A percentile compares a stretch with the other conserved stretches of the same genome.
Evolutionary conservation across 2,888 invertebrate genomes (phyloP).

Genomic region (Platycheirus rosarum): DNA sequence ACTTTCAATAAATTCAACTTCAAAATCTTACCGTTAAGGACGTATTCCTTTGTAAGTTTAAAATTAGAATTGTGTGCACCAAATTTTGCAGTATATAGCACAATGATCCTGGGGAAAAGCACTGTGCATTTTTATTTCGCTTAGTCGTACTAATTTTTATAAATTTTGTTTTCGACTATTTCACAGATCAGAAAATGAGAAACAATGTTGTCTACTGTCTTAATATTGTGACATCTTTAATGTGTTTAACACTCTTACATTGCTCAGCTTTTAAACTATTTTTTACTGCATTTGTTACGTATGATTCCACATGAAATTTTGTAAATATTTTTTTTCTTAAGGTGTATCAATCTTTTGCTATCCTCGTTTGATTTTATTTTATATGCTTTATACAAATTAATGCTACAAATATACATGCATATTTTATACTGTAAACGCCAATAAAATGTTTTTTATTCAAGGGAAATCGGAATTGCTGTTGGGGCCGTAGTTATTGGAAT

Average conservation of each 20-base stretch:
- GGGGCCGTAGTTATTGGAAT: constrained; percentile 79
- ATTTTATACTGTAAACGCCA: constrained; percentile 74
- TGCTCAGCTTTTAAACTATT: neutral
- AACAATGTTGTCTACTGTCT: constrained; percentile 59
- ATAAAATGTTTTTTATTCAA: constrained; percentile 69
- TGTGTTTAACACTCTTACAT: no score
- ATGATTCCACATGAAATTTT: neutral
- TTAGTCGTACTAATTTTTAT: constrained; percentile 8
- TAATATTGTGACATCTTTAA: constrained; percentile 30
- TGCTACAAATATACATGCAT: constrained; percentile 75
- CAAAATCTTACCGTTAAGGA: neutral
- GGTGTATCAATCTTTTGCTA: constrained; percentile 11
- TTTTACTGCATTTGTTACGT: neutral
- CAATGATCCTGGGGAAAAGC: constrained; percentile 4
- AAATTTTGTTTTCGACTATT: constrained; percentile 47
- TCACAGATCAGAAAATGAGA: constrained; percentile 59
- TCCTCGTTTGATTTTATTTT: constrained; percentile 62
- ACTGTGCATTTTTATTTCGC: neutral
- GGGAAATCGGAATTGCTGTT: constrained; percentile 78
- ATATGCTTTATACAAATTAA: constrained; percentile 72
- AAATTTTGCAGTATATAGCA: neutral
- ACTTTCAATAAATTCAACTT: neutral
- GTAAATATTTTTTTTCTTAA: neutral
- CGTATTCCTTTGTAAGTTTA: constrained; percentile 36
- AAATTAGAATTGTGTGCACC: neutral